Base-by-base conservation (phyloP, 2,113 vertebrate species). In the Notothenia rossii region DNA sequence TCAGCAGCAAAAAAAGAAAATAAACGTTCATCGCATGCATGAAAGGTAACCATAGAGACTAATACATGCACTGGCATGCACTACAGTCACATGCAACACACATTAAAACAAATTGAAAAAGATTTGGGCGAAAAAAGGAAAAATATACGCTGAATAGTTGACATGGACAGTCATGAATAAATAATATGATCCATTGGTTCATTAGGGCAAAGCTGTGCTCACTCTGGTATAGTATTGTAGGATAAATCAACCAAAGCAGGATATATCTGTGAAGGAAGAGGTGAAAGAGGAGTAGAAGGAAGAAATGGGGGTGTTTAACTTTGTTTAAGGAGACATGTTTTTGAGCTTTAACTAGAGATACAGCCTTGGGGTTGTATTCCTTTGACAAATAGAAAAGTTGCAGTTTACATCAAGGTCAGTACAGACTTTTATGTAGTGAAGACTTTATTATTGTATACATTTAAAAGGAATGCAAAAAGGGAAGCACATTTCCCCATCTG, bases 101-200 rank as follows among this genome's bases (percentile, higher is more conserved):
- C n/a, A 53, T 9, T 65, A 13, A 68, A 67, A 67, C 25, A 63
- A 50, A 46, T 40, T 7, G 7, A 40, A 40, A 40, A 63, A n/a
- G 10, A 62, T 84, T 64, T 77, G 29, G 62, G 51, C 36, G 36
- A 17, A 68, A 72, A 18, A 5, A 11, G 45, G 29, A 61, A 43
- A 53, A 14, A 60, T 45, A 58, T 65, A 11, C 6, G 29, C 53
- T 88, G 51, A 86, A 88, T 87, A 73, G 77, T 71, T 76, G 65
- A 85, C 75, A 62, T 48, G 18, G 7, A 56, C 22, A 49, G 13
- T 43, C 48, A 75, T 75, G 59, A 82, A 87, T 85, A 81, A 71
- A 73, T 66, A 56, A 81, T 43, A 33, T 22, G 43, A 61, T 64
- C 33, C 46, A 40, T n/a, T 58, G 46, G 77, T 81, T 76, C 65